phyloP scores from a whole-genome alignment of 2,797 vertebrate genomes.

The Nyctalus aviator region DNA sequence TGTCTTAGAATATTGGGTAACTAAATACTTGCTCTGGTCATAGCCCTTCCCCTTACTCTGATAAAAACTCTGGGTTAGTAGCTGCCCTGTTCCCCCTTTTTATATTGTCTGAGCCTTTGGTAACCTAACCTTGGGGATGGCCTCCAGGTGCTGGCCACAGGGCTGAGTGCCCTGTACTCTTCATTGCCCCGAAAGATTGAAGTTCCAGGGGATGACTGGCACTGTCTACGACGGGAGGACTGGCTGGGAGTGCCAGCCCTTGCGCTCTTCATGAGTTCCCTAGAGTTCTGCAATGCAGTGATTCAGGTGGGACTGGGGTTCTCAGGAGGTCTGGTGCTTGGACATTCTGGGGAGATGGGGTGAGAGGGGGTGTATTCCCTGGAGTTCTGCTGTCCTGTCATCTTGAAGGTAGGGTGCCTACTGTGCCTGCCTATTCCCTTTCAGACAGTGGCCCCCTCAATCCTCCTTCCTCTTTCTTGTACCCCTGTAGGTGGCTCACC shows the following conservation, averaged over 20 bases:
- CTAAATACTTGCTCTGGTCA: slow-evolving; percentile 38
- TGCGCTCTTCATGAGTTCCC: slow-evolving; percentile 97
- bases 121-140: slow-evolving; percentile 46
- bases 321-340: slow-evolving; percentile 26
- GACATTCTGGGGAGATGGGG: slow-evolving; percentile 16
- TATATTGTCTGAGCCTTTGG: slow-evolving; percentile 29
- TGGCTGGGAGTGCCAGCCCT: slow-evolving; percentile 96
- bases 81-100: background rate
- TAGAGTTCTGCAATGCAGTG: slow-evolving; percentile 98
- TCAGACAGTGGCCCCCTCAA: background rate
- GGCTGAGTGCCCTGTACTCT: slow-evolving; percentile 98
- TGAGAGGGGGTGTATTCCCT: background rate
- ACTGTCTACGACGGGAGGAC: slow-evolving; percentile 95
- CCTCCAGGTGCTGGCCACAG: slow-evolving; percentile 95
- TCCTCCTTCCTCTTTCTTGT: background rate
- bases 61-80: slow-evolving; percentile 50
- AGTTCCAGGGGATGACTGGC: slow-evolving; percentile 97
- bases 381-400: slow-evolving; percentile 28
- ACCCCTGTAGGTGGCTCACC: slow-evolving; percentile 91
- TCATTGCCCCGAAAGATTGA: slow-evolving; percentile 97
- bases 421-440: background rate
- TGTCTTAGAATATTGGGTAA: background rate
- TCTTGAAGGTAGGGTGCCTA: background rate
- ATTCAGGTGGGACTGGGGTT: slow-evolving; percentile 90
- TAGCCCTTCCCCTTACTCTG: background rate